These are phyloP conservation scores for Mythimna lalbum DNA, from an alignment of 2,888 invertebrate species.

Conservation along the genomic window DNA sequence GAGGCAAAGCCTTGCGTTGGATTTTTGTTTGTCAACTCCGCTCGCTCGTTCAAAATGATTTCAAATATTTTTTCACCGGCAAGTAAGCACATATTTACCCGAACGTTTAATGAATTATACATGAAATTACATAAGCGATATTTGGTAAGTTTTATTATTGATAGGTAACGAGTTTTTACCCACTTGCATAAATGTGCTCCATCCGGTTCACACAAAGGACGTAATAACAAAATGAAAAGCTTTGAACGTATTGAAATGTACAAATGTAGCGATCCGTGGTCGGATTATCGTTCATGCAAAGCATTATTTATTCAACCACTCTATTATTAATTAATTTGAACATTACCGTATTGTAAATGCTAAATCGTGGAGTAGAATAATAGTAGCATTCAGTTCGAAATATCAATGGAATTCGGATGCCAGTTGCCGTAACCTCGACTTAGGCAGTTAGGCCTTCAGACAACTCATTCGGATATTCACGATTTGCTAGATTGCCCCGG, in stretches of 20 bases:
- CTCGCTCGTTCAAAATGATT: conserved; percentile 10
- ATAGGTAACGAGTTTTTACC: neutral
- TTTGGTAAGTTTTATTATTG: neutral
- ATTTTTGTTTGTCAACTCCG: conserved; percentile 7
- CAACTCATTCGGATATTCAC: conserved; percentile 56
- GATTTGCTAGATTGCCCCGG: conserved; percentile 74
- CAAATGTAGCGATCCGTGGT: conserved; percentile 32
- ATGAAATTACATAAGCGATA: neutral
- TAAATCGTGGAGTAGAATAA: neutral
- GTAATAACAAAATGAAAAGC: conserved; percentile 28
- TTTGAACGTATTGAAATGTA: conserved; percentile 29
- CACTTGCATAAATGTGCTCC: neutral
- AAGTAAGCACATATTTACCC: conserved; percentile 1
- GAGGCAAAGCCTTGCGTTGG: conserved; percentile 26
- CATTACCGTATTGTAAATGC: conserved; percentile 10
- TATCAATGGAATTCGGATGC: conserved; percentile 38
- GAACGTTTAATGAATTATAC: conserved; percentile 24
- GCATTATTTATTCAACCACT: conserved; percentile 34
- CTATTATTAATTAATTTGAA: conserved; percentile 21
- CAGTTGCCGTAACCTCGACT: conserved; percentile 37
- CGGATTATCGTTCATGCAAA: conserved; percentile 22
- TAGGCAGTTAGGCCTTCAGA: conserved; percentile 37
- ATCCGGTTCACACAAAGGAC: conserved; percentile 19
- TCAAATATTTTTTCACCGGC: conserved; percentile 9
- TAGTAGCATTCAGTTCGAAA: neutral